Base-by-base conservation (phyloP, 2,888 invertebrate species). In the Erannis defoliaria region DNA sequence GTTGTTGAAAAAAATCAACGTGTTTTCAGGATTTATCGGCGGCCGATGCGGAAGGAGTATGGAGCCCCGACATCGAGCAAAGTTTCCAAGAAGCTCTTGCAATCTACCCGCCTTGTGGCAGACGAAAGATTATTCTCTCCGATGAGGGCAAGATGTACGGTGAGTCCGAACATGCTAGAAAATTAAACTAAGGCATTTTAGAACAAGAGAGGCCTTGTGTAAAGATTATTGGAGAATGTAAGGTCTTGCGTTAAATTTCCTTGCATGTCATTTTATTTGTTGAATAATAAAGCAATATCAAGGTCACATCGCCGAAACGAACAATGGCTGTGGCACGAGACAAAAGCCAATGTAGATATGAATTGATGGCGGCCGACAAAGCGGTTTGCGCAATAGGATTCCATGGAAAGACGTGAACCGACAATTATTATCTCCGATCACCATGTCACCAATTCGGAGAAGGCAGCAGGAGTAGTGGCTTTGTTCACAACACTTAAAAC, bases 141-240 rank as follows among this genome's bases (percentile, higher is more conserved):
- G 99, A 99, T 93, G 99, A 99, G 95, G 99, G 99, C 88, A 99
- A 99, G 96, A 99, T 99, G 99, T 99, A 99, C 95, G 99, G 99
- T 99, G 95, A 97, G 98, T 97, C 84, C 81, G 79, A 80, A 79
- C 78, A 81, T 82, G 78, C 74, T 80, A 79, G 75, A 79, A 75
- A 67, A 68, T 60, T 59, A 67, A 62, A 23, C 38, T 45, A 42
- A 33, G 8, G 2, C 18, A 40, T 26, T 3, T n/a, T 21, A 1
- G 1, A n/a, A 42, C 12, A 19, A 42, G 1, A 1, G 21, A 12
- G 9, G 9, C 23, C 23, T 43, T 6, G 6, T 38, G 16, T 2
- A 12, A 45, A 14, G 6, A 10, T 31, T 16, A 6, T 5, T 12
- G 6, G 12, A 18, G 8, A 1, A 29, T 6, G 10, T 5, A 19